phyloP scores from a whole-genome alignment of 2,888 invertebrate species.

The Perithous albicinctus region DNA sequence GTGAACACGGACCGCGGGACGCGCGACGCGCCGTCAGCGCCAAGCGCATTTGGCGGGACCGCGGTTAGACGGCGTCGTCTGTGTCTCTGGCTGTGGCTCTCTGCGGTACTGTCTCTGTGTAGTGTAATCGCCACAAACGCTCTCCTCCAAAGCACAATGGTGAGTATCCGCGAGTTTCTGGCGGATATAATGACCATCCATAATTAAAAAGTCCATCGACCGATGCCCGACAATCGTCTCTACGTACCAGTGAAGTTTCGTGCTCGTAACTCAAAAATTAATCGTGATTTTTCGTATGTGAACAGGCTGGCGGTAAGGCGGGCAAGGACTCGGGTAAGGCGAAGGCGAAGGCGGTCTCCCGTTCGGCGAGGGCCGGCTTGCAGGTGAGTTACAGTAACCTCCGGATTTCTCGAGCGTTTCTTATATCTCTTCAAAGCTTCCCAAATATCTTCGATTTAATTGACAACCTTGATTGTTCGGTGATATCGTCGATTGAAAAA shows the following conservation, averaged over 20 bases:
- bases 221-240: slow-evolving; percentile 80
- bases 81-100: slow-evolving; percentile 77
- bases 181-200: slow-evolving; percentile 80
- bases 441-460: neutral
- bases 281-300: slow-evolving; percentile 82
- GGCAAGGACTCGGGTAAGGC: slow-evolving; percentile 99
- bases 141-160: slow-evolving; percentile 83
- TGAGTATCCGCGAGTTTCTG: slow-evolving; percentile 85
- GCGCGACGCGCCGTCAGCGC: slow-evolving; percentile 79
- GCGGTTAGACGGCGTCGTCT: slow-evolving; percentile 75
- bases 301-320: slow-evolving; percentile 99
- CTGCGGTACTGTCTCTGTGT: slow-evolving; percentile 77
- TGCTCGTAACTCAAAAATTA: slow-evolving; percentile 86
- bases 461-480: neutral
- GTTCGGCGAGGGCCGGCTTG: slow-evolving; percentile 99
- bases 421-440: neutral
- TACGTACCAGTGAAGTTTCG: slow-evolving; percentile 87
- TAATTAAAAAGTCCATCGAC: slow-evolving; percentile 67
- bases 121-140: slow-evolving; percentile 76
- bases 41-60: slow-evolving; percentile 83
- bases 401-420: neutral
- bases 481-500: neutral
- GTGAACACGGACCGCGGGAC: slow-evolving; percentile 81
- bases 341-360: slow-evolving; percentile 99
- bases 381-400: slow-evolving; percentile 90